These are phyloP conservation scores for Pachypsylla venusta DNA, from an alignment of 1,140 invertebrate genomes.

Conservation along the genomic window DNA sequence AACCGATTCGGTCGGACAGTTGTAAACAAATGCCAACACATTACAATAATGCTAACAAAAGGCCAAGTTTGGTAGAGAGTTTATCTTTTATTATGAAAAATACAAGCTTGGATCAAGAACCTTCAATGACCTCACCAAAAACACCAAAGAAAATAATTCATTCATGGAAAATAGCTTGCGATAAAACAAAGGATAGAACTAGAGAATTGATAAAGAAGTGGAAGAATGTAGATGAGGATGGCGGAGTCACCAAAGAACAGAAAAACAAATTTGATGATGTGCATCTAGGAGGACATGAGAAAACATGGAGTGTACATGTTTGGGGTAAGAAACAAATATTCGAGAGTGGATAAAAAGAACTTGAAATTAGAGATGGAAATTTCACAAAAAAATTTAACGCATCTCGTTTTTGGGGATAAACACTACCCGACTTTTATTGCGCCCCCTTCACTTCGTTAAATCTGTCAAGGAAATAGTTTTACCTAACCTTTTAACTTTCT, in stretches of 20 bases:
- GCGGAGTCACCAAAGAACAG: constrained; percentile 22
- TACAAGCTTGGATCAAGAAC: neutral
- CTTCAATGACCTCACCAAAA: neutral
- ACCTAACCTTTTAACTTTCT: too few species aligned
- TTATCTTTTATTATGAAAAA: neutral
- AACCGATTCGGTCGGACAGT: neutral
- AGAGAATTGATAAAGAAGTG: constrained; percentile 42
- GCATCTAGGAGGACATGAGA: constrained; percentile 22
- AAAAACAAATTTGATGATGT: constrained; percentile 14
- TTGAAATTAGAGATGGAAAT: too few species aligned
- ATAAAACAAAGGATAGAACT: constrained; percentile 47
- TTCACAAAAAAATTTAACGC: too few species aligned
- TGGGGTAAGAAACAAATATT: constrained; percentile 52
- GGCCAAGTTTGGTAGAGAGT: neutral
- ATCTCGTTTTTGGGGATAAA: too few species aligned
- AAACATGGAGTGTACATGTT: constrained; percentile 51
- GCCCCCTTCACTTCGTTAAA: too few species aligned
- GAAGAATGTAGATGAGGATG: constrained; percentile 41
- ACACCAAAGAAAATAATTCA: constrained; percentile 39
- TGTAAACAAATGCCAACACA: neutral
- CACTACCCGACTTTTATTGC: too few species aligned
- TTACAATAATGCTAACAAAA: neutral
- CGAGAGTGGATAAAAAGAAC: too few species aligned
- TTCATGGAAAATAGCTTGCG: constrained; percentile 50
- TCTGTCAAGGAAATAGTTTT: too few species aligned